These are phyloP conservation scores for Notiomystis cincta DNA, from an alignment of 2,113 vertebrate species.

Conservation along the genomic window DNA sequence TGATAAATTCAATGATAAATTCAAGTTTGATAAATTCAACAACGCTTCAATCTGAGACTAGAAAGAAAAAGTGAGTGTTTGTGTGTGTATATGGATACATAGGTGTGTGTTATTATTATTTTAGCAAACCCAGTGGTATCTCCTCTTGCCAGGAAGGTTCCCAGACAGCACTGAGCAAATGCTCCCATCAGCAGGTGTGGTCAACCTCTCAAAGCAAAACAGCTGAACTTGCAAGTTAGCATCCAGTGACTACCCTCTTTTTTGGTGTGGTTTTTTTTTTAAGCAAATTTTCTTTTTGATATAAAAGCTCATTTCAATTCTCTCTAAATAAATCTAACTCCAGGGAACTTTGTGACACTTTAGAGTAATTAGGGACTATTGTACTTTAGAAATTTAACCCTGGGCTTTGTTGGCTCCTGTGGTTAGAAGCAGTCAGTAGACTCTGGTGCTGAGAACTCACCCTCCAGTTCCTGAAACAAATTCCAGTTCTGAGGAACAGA, in stretches of 20 bases:
- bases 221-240: not conserved
- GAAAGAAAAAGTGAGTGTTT: accelerated
- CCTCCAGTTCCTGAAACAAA: not conserved
- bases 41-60: not conserved
- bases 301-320: not conserved
- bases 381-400: not conserved
- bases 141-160: not conserved
- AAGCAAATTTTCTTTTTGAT: not conserved
- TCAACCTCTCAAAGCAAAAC: not conserved
- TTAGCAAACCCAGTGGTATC: not conserved
- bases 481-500: not conserved
- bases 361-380: not conserved
- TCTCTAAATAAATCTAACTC: not conserved
- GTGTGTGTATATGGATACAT: not conserved
- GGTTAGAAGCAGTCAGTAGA: not conserved
- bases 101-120: not conserved
- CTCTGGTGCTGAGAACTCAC: not conserved
- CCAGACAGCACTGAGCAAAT: no score
- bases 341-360: not conserved
- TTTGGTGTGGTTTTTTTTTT: not conserved
- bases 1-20: not conserved
- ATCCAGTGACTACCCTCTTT: not conserved
- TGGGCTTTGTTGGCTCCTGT: not conserved
- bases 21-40: not conserved
- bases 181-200: not conserved